Evolutionary conservation across 2,797 vertebrate genomes (phyloP).

Genomic region (Anguilla obscura): DNA sequence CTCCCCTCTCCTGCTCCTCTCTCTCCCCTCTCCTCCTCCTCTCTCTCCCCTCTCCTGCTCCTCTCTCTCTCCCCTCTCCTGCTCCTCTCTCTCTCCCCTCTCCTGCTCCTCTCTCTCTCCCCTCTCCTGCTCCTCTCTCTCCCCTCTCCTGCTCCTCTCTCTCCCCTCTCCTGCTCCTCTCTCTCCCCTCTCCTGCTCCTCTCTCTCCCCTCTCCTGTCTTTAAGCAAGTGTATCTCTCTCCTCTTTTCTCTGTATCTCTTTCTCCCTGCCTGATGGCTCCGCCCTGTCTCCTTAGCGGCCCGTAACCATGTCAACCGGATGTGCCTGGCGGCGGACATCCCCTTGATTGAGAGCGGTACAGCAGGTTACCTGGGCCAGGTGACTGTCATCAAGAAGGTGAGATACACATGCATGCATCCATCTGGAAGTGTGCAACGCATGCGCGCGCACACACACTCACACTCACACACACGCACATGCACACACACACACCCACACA

Average conservation of each 20-base stretch:
- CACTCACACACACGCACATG: neutral
- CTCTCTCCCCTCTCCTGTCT: neutral
- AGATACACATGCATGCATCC: conserved; percentile 5
- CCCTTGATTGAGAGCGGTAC: conserved; percentile 96
- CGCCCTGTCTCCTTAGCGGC: conserved; percentile 73
- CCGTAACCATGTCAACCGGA: conserved; percentile 96
- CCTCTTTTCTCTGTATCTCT: neutral
- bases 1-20: neutral
- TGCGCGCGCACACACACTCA: neutral
- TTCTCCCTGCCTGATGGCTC: neutral
- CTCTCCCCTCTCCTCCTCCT: neutral
- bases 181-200: no score
- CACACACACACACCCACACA: neutral
- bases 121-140: no score
- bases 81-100: no score
- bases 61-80: no score
- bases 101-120: no score
- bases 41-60: no score
- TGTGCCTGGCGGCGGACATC: conserved; percentile 96
- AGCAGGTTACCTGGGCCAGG: conserved; percentile 95
- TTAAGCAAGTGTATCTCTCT: neutral
- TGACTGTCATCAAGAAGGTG: conserved; percentile 98
- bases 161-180: no score
- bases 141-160: no score
- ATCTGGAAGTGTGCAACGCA: neutral